Conservation (phyloP, 2,113 vertebrate genomes). For the Lepisosteus oculatus region DNA sequence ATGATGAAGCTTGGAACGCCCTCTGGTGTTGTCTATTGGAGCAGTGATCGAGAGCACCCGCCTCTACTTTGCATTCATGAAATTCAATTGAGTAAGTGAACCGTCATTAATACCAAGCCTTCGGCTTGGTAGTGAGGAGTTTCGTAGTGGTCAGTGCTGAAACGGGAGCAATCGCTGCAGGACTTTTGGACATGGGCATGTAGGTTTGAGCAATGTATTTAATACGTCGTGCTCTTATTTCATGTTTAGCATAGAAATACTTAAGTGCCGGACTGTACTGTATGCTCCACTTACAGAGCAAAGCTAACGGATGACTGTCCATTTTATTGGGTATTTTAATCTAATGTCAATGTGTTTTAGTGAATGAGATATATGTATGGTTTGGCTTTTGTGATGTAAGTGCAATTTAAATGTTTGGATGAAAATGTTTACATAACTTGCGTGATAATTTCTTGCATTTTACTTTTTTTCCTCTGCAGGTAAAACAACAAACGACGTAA, state of each 20-base stretch:
- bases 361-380: too few species aligned
- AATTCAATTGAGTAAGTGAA: conserved; percentile 14
- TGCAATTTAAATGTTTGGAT: too few species aligned
- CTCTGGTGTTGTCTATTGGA: conserved; percentile 23
- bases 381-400: too few species aligned
- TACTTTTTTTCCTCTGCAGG: not conserved
- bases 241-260: too few species aligned
- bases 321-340: too few species aligned
- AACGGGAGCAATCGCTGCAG: conserved; percentile 23
- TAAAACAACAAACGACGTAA: not conserved
- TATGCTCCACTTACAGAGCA: too few species aligned
- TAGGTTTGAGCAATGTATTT: not conserved
- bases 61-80: not conserved
- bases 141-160: conserved; percentile 28
- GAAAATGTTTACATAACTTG: too few species aligned
- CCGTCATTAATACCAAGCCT: conserved; percentile 48
- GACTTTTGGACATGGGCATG: conserved; percentile 26
- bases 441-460: too few species aligned
- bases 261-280: too few species aligned
- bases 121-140: conserved; percentile 29
- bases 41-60: not conserved
- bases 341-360: too few species aligned
- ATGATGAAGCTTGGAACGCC: conserved; percentile 5
- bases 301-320: too few species aligned
- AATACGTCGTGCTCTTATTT: too few species aligned